Evolutionary conservation across 2,113 vertebrate species (phyloP).

Genomic region (Ciconia boyciana): DNA sequence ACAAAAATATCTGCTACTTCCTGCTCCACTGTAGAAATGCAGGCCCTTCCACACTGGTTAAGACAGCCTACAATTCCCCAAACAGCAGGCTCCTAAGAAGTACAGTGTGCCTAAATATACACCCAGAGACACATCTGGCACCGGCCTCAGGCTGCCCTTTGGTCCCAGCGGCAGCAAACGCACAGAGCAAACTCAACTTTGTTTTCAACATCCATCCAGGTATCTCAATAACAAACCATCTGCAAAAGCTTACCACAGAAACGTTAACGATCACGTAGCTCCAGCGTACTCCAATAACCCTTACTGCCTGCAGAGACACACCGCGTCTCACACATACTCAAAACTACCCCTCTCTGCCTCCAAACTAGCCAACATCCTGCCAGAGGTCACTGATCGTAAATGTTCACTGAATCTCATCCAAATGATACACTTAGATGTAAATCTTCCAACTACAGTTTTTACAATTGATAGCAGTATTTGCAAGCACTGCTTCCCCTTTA

Average conservation of each 20-base stretch:
- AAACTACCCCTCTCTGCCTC: background rate
- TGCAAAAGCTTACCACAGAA: background rate
- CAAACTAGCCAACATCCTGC: background rate
- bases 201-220: background rate
- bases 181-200: background rate
- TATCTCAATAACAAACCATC: background rate
- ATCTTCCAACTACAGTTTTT: background rate
- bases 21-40: background rate
- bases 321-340: background rate
- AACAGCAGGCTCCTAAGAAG: background rate
- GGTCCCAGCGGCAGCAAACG: background rate
- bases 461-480: background rate
- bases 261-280: background rate
- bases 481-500: background rate
- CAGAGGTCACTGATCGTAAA: background rate
- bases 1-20: conserved; percentile 25
- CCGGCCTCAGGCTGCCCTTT: background rate
- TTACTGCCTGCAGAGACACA: conserved; percentile 16
- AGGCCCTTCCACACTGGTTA: background rate
- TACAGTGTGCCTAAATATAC: background rate
- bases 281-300: background rate
- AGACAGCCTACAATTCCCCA: background rate
- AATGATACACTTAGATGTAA: background rate
- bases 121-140: background rate
- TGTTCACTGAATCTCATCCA: background rate